Base-by-base conservation (phyloP, 2,113 vertebrate species). In the Tachycineta bicolor region DNA sequence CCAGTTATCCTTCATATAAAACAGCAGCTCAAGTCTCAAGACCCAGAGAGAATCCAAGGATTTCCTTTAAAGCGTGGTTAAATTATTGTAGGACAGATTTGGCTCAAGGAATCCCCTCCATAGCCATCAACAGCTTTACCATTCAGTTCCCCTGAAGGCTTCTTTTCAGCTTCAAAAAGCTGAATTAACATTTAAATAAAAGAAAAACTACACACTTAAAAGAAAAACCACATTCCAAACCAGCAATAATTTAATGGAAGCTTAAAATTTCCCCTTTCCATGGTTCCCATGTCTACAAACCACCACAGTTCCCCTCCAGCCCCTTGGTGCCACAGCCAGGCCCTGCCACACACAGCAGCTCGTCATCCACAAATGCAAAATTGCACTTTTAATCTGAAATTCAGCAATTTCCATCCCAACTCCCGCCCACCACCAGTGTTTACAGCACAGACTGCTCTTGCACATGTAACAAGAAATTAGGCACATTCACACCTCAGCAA, bases 401-500 rank as follows among this genome's bases (percentile, higher is more conserved):
- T 33, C 34, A 52, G 46, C 56, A 50, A 50, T 26, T 43, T 39
- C 39, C 63, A 46, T 17, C 59, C 34, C 68, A 77, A 8, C 21
- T 62, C 41, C 18, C 59, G 67, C 34, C 37, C 22, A 56, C 9
- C 1, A 1, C 6, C 1, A 74, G 31, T 63, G 78, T 34, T 88
- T 25, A 67, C 2, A 94, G 68, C 83, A 95, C 50, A 90, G 62
- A 69, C 9, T 41, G 58, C 43, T 77, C 64, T 52, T 81, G 31
- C 41, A 58, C 73, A 41, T n/a, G 69, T 33, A 91, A 81, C 73
- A 69, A 94, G 10, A 91, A 92, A 89, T 53, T 12, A 91, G 67
- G 21, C 63, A 53, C n/a, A 92, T 88, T 96, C 86, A 86, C 67
- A 80, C 50, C 68, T 79, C 41, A 29, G 69, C 39, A 44, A 74